Base-by-base conservation (phyloP, 1,140 invertebrate genomes). In the Drosophila serrata region DNA sequence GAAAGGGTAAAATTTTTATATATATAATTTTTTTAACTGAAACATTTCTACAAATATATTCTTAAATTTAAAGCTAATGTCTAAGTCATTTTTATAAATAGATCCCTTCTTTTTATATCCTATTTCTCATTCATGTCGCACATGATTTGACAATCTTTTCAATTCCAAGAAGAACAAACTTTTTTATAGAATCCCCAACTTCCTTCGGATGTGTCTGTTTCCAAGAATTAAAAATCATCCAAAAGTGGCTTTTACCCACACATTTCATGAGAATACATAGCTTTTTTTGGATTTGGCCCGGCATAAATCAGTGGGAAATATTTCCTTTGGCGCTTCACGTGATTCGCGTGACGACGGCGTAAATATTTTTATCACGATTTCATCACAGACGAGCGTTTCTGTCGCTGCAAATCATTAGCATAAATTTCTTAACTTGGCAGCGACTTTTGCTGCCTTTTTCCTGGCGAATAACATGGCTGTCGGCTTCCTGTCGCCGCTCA, bases 351-450 rank as follows among this genome's bases (percentile, higher is more conserved):
- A 53, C 55, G 61, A 75, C 55, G 17, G 53, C 35, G 48, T 37
- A 46, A 65, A 65, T 76, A 75, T 67, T 76, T 76, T 31, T 58
- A 75, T 58, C 72, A 59, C 61, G 61, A 64, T 60, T 75, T 64
- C 73, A 65, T 75, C 70, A 48, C 59, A 35, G 39, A 55, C 48
- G 29, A 80, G 49, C 62, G 24, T 53, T 78, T 57, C 27, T 58
- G 37, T 27, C 40, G 29, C 42, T 65, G 27, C 57, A 77, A 88
- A 90, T 90, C 77, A 88, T 88, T 88, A 90, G 80, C 85, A 88
- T 88, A 88, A 78, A 88, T 82, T 88, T 81, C 58, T 65, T 61
- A 65, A 63, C 75, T 75, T 75, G 64, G 61, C 74, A 75, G 51
- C 22, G 60, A 75, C 61, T 67, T 67, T 42, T 24, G 31, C 33